phyloP scores from a whole-genome alignment of 2,113 vertebrate genomes.

The Macrotis lagotis region DNA sequence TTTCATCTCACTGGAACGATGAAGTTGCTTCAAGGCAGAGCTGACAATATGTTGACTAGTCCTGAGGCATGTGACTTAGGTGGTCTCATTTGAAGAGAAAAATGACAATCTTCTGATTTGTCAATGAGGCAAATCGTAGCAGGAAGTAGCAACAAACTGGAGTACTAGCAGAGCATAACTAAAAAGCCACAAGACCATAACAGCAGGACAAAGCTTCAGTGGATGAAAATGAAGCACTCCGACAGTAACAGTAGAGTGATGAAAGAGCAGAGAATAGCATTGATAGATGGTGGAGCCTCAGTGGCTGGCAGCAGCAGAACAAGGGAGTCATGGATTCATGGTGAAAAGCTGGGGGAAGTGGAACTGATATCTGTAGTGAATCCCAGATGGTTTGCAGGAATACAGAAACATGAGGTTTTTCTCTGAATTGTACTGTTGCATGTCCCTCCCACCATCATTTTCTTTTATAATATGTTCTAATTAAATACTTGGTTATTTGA shows the following conservation, averaged over 20 bases:
- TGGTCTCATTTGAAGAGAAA: not conserved
- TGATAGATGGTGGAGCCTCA: not conserved
- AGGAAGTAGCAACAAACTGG: not conserved
- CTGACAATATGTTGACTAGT: not conserved
- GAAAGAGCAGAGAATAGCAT: not conserved
- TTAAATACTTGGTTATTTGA: not conserved
- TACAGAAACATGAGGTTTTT: not conserved
- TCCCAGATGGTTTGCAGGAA: not conserved
- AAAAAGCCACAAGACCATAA: not conserved
- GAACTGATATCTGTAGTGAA: not conserved
- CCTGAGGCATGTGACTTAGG: not conserved
- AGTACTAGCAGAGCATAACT: not conserved
- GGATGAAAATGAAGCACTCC: not conserved
- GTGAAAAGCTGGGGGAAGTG: not conserved
- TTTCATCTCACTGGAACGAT: not conserved
- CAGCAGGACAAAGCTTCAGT: not conserved
- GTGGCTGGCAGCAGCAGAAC: not conserved
- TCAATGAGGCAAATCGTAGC: not conserved
- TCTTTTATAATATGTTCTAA: not conserved
- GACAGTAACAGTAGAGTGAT: not conserved
- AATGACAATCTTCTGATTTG: not conserved
- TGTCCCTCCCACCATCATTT: not conserved
- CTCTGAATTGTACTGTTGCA: not conserved
- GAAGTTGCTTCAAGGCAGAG: not conserved
- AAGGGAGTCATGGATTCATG: not conserved